Conservation (phyloP, 2,888 invertebrate genomes). For the Drosophila antonietae region DNA sequence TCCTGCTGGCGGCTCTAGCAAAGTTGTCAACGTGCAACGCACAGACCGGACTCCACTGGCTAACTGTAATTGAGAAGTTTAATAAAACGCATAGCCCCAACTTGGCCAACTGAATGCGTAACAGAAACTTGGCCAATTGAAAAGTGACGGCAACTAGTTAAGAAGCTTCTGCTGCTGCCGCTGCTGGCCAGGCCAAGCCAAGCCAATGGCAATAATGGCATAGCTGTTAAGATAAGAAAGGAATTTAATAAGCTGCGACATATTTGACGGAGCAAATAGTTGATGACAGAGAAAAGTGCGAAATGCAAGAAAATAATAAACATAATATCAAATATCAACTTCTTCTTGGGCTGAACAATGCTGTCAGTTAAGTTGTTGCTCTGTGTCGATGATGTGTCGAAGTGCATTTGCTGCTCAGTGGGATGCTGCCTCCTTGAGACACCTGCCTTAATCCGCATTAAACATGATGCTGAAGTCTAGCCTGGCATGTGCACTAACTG, state of each 20-base stretch:
- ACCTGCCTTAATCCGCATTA: neutral
- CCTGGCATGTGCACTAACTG: too few species aligned
- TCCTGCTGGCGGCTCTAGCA: neutral
- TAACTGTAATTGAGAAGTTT: conserved; percentile 29
- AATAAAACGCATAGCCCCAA: conserved; percentile 18
- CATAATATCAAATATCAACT: neutral
- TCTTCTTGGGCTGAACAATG: too few species aligned
- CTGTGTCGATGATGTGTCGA: neutral
- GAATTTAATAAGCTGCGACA: neutral
- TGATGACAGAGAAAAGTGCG: neutral
- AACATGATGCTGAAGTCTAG: neutral
- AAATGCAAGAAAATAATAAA: neutral
- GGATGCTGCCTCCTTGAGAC: too few species aligned
- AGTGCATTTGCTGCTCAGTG: neutral
- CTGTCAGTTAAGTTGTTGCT: neutral
- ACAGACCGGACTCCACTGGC: neutral
- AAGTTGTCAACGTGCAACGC: conserved; percentile 27
- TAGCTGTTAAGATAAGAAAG: neutral
- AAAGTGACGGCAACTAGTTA: conserved; percentile 1
- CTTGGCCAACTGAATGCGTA: conserved; percentile 3
- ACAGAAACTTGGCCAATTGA: conserved; percentile 11
- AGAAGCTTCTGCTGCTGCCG: neutral
- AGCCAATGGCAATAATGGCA: conserved; percentile 1
- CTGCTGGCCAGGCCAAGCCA: neutral
- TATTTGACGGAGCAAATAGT: neutral